Percentiles rank a stretch among this genome's conserved stretches.
phyloP scores from a whole-genome alignment of 2,888 invertebrate genomes.

The Pseudolycoriella hygida region DNA sequence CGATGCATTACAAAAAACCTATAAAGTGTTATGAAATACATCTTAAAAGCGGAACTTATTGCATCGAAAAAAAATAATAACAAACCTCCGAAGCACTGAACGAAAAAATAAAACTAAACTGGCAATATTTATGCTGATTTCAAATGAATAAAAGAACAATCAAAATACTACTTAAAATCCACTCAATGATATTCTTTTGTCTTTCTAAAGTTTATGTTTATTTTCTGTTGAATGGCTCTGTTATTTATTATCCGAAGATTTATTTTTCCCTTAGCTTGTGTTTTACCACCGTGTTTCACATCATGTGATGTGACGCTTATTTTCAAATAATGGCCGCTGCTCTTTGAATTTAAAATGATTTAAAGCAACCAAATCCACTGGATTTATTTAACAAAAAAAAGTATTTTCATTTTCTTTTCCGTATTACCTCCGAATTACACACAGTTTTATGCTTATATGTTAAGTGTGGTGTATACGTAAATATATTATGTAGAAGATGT shows the following conservation, averaged over 20 bases:
- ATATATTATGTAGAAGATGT: too few species aligned
- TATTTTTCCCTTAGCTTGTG: background rate
- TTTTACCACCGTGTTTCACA: constrained; percentile 7
- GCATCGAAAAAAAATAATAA: too few species aligned
- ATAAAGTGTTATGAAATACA: too few species aligned
- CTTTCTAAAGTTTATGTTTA: background rate
- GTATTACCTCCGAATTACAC: too few species aligned
- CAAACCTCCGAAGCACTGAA: too few species aligned
- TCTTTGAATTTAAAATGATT: constrained; percentile 8
- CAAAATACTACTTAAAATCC: constrained; percentile 6
- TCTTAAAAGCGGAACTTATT: too few species aligned
- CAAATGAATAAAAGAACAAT: constrained; percentile 5
- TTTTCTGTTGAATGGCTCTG: background rate
- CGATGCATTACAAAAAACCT: too few species aligned
- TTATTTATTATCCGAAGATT: background rate
- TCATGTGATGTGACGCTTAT: constrained; percentile 12
- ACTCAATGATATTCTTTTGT: constrained; percentile 6
- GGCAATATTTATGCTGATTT: constrained; percentile 3
- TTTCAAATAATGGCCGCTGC: constrained; percentile 12
- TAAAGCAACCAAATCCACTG: too few species aligned
- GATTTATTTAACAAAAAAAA: too few species aligned
- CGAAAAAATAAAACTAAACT: background rate
- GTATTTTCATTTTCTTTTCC: too few species aligned
- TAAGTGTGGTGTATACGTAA: too few species aligned
- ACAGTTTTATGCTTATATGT: too few species aligned